These are phyloP conservation scores for Thymallus thymallus DNA, from an alignment of 2,113 vertebrate species.

Conservation along the genomic window DNA sequence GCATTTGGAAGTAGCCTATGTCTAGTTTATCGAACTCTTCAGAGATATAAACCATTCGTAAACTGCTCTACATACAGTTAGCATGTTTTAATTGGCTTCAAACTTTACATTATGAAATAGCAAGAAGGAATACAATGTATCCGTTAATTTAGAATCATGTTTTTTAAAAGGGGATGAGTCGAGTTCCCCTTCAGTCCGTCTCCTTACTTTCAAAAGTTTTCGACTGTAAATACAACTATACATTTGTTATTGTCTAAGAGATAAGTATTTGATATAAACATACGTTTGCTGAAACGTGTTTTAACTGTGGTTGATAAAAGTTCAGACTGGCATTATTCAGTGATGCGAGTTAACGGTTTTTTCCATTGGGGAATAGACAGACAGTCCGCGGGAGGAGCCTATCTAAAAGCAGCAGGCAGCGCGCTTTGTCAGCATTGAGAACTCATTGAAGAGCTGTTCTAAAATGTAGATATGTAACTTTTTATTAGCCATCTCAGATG, in stretches of 20 bases:
- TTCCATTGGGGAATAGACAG: constrained; percentile 38
- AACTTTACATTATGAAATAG: not conserved
- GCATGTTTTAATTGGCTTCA: not conserved
- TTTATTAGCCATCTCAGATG: not conserved
- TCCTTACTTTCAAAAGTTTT: constrained; percentile 7
- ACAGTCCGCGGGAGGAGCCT: constrained; percentile 62
- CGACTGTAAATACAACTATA: not conserved
- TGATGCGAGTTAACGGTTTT: constrained; percentile 71
- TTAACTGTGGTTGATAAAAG: constrained; percentile 9
- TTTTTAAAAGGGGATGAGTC: not conserved
- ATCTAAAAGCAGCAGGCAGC: not conserved
- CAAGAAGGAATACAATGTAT: not conserved
- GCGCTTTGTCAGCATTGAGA: not conserved
- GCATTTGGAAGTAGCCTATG: too few species aligned
- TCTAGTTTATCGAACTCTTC: too few species aligned
- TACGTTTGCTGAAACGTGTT: not conserved
- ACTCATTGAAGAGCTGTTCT: not conserved
- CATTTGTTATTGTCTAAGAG: not conserved
- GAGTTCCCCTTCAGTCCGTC: not conserved
- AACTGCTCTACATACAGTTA: too few species aligned
- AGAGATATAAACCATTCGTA: too few species aligned
- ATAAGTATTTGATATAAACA: not conserved
- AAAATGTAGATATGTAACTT: not conserved
- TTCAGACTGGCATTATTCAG: constrained; percentile 31
- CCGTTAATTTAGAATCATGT: not conserved